A percentile compares a stretch with the other conserved stretches of the same genome.
Conservation (phyloP, 2,113 vertebrate genomes). For the Microcebus griseorufus region DNA sequence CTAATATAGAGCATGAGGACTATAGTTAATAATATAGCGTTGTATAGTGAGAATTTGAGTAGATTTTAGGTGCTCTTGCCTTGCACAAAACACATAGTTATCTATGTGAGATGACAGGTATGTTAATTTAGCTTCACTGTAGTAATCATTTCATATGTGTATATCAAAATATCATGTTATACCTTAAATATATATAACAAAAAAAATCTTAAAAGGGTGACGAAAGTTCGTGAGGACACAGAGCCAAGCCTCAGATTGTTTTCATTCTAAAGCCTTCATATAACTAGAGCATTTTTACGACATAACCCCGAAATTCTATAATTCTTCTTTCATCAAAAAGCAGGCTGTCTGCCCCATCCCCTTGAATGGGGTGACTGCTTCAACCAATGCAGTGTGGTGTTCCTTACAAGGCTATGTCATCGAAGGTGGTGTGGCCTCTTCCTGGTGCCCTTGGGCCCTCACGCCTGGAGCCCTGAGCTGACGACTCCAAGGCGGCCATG, state of each 20-base stretch:
- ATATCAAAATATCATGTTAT: background rate
- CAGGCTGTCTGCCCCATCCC: fast-evolving
- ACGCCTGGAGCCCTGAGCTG: fast-evolving
- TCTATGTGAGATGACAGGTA: background rate
- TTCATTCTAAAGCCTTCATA: too few relatives aligned
- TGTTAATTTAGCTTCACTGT: background rate
- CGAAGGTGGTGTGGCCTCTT: fast-evolving
- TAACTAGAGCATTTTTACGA: background rate
- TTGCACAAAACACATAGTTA: background rate
- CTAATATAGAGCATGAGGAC: too few relatives aligned
- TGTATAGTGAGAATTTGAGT: background rate
- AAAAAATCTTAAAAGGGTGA: background rate
- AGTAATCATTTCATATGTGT: background rate
- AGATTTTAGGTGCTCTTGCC: too few relatives aligned
- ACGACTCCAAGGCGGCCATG: fast-evolving
- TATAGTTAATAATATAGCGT: background rate
- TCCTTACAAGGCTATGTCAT: background rate
- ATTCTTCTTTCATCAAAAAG: background rate
- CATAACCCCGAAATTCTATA: background rate
- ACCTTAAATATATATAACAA: background rate
- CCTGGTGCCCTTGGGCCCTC: fast-evolving
- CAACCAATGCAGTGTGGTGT: fast-evolving
- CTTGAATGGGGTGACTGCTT: background rate
- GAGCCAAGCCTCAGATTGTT: background rate
- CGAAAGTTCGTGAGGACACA: background rate